Evolutionary conservation across 2,113 vertebrate genomes (phyloP).

Genomic region (Polypterus bichir): DNA sequence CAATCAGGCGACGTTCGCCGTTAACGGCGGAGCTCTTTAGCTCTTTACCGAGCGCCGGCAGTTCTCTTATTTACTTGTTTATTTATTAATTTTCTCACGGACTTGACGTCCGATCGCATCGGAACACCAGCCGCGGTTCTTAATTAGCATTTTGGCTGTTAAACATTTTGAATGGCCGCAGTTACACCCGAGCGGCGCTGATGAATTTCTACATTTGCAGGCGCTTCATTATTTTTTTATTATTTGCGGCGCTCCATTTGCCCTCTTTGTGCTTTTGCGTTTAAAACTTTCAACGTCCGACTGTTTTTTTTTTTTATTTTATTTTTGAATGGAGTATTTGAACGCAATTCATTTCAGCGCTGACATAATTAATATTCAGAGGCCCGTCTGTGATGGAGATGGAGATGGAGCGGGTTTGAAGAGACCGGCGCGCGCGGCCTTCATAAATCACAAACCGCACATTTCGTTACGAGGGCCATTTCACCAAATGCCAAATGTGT

Average conservation of each 20-base stretch:
- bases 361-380: background rate
- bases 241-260: background rate
- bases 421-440: slow-evolving; percentile 15
- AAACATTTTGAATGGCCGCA: slow-evolving; percentile 37
- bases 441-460: slow-evolving; percentile 58
- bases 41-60: slow-evolving; percentile 21
- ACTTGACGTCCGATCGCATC: slow-evolving; percentile 42
- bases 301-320: slow-evolving; percentile 19
- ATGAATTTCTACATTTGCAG: too few relatives aligned
- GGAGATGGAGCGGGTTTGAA: background rate
- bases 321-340: slow-evolving; percentile 16
- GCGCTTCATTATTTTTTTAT: background rate
- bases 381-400: slow-evolving; percentile 1
- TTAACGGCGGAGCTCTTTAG: slow-evolving; percentile 32
- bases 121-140: slow-evolving; percentile 37
- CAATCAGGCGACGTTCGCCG: slow-evolving; percentile 56
- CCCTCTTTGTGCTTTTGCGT: background rate
- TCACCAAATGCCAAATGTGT: slow-evolving; percentile 59
- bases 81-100: slow-evolving; percentile 11
- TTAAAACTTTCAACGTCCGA: slow-evolving; percentile 1
- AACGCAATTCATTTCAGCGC: background rate
- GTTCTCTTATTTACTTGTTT: slow-evolving; percentile 7
- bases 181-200: slow-evolving; percentile 13
- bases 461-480: slow-evolving; percentile 52
- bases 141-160: slow-evolving; percentile 37